A percentile compares a stretch with the other conserved stretches of the same genome.
phyloP scores from a whole-genome alignment of 2,797 vertebrate genomes.

The Pseudomugil gertrudae region DNA sequence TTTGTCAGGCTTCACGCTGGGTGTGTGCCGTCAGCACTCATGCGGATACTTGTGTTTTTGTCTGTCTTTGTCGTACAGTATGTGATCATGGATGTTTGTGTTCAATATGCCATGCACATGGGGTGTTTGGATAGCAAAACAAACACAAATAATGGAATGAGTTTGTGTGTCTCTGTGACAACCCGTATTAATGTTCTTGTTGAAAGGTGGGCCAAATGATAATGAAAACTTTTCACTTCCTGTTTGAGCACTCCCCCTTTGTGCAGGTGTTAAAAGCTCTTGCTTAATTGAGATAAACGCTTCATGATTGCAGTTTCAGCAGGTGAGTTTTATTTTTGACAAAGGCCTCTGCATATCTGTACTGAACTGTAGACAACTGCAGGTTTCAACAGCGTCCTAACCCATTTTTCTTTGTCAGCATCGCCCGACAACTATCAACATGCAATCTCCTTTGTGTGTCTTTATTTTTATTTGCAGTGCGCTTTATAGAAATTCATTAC shows the following conservation, averaged over 20 bases:
- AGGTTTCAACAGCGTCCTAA: slow-evolving; percentile 65
- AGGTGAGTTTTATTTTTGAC: slow-evolving; percentile 8
- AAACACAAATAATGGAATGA: slow-evolving; percentile 56
- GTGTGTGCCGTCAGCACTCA: slow-evolving; percentile 67
- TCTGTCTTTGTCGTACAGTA: slow-evolving; percentile 37
- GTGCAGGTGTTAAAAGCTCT: slow-evolving; percentile 26
- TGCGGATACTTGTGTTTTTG: slow-evolving; percentile 57
- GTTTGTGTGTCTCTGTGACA: slow-evolving; percentile 36
- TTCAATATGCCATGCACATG: slow-evolving; percentile 42
- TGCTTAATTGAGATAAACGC: slow-evolving; percentile 38
- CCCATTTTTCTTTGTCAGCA: slow-evolving; percentile 71
- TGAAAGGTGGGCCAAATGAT: slow-evolving; percentile 29
- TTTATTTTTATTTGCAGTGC: slow-evolving; percentile 78
- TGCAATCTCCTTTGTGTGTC: slow-evolving; percentile 74
- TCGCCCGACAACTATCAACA: slow-evolving; percentile 71
- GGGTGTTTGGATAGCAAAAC: slow-evolving; percentile 63
- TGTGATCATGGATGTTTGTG: slow-evolving; percentile 37
- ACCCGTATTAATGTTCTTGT: slow-evolving; percentile 29
- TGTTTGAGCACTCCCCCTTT: slow-evolving; percentile 33
- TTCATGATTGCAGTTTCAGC: slow-evolving; percentile 21
- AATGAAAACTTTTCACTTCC: slow-evolving; percentile 28
- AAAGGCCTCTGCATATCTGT: slow-evolving; percentile 37
- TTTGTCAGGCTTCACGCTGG: slow-evolving; percentile 65
- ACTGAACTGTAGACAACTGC: slow-evolving; percentile 52
- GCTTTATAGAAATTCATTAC: slow-evolving; percentile 80